Percentiles rank a stretch among this genome's conserved stretches.
Conservation (phyloP, 2,113 vertebrate genomes). For the Oncorhynchus gorbuscha region DNA sequence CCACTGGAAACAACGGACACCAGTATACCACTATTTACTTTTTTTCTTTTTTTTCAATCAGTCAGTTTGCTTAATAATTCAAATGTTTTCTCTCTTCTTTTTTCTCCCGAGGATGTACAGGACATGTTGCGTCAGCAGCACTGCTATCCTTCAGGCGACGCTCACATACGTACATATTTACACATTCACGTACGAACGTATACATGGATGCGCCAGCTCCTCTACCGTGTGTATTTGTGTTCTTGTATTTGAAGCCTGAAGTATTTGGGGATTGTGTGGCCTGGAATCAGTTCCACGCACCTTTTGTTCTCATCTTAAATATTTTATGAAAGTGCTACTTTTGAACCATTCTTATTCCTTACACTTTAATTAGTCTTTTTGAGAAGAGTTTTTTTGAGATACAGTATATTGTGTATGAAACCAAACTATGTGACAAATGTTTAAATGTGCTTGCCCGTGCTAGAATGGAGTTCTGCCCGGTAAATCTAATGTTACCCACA, state of each 20-base stretch:
- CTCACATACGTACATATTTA: constrained; percentile 41
- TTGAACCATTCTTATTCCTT: constrained; percentile 47
- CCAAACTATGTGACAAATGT: constrained; percentile 49
- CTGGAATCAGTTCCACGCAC: constrained; percentile 54
- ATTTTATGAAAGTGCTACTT: constrained; percentile 72
- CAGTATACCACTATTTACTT: constrained; percentile 70
- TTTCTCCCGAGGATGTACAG: constrained; percentile 47
- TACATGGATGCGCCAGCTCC: constrained; percentile 65
- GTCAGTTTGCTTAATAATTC: constrained; percentile 66
- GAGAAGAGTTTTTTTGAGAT: constrained; percentile 56
- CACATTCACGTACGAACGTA: constrained; percentile 50
- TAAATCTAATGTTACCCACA: constrained; percentile 43
- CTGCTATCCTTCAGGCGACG: constrained; percentile 62
- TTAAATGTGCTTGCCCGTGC: constrained; percentile 42
- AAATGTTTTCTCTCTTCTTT: constrained; percentile 10
- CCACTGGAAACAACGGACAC: constrained; percentile 69
- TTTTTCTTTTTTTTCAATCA: constrained; percentile 52
- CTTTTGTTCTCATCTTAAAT: constrained; percentile 60
- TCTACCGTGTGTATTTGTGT: constrained; percentile 66
- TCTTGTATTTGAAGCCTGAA: constrained; percentile 57
- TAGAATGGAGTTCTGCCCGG: constrained; percentile 32
- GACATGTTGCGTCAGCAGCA: constrained; percentile 63
- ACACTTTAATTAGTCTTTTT: constrained; percentile 51
- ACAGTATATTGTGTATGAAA: constrained; percentile 49
- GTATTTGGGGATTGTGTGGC: constrained; percentile 64